Evolutionary conservation across 2,888 invertebrate genomes (phyloP).

Genomic region (Serripes groenlandicus): DNA sequence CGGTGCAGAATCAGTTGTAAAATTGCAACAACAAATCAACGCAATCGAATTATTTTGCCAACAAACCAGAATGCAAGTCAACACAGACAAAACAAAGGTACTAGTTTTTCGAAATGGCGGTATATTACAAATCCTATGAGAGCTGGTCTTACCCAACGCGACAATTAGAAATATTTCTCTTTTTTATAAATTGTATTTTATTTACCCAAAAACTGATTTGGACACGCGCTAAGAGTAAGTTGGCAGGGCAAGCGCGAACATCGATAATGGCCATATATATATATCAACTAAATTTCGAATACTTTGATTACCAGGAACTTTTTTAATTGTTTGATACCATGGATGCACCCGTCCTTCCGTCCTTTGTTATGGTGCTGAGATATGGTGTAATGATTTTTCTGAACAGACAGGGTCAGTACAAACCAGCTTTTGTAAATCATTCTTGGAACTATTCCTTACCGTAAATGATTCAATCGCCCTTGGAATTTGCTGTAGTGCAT

Average conservation of each 20-base stretch:
- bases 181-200: neutral
- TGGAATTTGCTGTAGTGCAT: neutral
- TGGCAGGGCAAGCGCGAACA: neutral
- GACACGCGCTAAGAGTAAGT: neutral
- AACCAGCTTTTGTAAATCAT: neutral
- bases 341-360: neutral
- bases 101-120: neutral
- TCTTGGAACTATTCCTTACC: neutral
- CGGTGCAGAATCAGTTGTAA: neutral
- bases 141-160: neutral
- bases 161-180: neutral
- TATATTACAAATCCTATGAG: neutral
- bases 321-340: neutral
- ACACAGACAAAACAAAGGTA: neutral
- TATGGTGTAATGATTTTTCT: neutral
- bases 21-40: neutral
- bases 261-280: neutral
- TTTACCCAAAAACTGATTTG: neutral
- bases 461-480: neutral
- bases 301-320: neutral
- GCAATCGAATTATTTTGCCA: neutral
- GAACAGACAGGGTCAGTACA: neutral
- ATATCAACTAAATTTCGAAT: neutral
- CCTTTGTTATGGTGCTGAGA: neutral
- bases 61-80: neutral